phyloP scores from a whole-genome alignment of 1,140 invertebrate genomes.

The Cardiocondyla obscurior region DNA sequence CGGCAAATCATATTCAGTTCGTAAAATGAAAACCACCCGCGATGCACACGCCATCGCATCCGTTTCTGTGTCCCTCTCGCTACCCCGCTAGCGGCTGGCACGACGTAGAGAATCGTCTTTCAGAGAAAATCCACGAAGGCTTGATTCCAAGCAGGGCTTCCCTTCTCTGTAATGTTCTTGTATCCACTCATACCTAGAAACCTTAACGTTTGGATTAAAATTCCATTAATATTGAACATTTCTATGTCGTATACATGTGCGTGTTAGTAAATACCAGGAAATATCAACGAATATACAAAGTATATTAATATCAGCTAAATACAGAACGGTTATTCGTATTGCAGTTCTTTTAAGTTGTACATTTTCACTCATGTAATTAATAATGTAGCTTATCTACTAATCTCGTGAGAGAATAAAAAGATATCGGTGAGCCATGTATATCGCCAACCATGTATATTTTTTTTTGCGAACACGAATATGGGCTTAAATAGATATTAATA shows the following conservation, averaged over 20 bases:
- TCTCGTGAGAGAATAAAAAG: not conserved
- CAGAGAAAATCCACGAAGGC: not conserved
- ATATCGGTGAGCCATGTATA: not conserved
- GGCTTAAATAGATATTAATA: not conserved
- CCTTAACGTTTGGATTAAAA: not conserved
- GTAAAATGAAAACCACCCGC: slow-evolving; percentile 73
- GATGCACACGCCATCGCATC: slow-evolving; percentile 48
- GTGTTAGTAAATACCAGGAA: not conserved
- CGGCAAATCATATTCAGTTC: slow-evolving; percentile 75
- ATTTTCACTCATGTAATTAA: not conserved
- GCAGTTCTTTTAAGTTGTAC: not conserved
- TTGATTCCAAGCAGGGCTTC: not conserved
- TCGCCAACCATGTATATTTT: too few relatives aligned
- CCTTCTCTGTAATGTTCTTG: not conserved
- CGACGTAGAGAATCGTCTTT: slow-evolving; percentile 17
- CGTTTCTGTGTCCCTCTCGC: not conserved
- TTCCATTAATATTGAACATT: not conserved
- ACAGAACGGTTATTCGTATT: not conserved
- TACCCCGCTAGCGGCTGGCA: not conserved
- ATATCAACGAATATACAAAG: not conserved
- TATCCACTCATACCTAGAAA: not conserved
- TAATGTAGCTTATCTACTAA: not conserved
- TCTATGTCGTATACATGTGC: too few relatives aligned
- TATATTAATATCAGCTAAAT: not conserved
- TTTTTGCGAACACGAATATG: not conserved